These are phyloP conservation scores for Teleopsis dalmanni DNA, from an alignment of 1,140 invertebrate species.

Conservation along the genomic window DNA sequence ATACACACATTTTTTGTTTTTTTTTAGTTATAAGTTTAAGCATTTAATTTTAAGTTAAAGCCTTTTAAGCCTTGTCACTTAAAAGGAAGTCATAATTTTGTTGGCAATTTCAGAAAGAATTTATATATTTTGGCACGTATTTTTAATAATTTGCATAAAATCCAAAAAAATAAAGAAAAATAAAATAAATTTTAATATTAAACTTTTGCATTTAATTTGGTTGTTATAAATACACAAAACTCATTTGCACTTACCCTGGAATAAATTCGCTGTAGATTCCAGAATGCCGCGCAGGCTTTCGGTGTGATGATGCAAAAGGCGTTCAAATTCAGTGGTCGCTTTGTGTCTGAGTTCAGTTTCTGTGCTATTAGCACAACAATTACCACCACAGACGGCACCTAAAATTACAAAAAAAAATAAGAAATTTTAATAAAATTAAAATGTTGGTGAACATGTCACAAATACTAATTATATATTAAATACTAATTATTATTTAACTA, in stretches of 20 bases:
- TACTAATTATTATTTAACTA: no score
- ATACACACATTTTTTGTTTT: no score
- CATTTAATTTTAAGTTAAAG: no score
- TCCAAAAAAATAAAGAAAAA: not conserved
- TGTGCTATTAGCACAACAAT: conserved; percentile 37
- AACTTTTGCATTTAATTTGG: conserved; percentile 5
- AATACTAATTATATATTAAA: no score
- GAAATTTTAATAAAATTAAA: conserved; percentile 1
- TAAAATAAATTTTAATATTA: conserved; percentile 1
- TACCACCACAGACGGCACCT: conserved; percentile 38
- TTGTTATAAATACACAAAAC: not conserved
- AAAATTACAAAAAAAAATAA: conserved; percentile 14
- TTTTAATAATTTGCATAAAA: no score
- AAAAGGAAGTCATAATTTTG: no score
- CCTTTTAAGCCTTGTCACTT: no score
- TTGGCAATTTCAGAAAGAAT: no score
- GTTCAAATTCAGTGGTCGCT: conserved; percentile 31
- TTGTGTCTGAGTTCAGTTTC: conserved; percentile 34
- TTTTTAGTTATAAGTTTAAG: no score
- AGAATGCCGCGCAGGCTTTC: conserved; percentile 39
- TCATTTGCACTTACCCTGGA: conserved; percentile 34
- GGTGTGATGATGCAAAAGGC: conserved; percentile 38
- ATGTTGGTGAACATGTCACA: not conserved
- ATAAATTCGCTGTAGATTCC: conserved; percentile 33
- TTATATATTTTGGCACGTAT: no score